Conservation (phyloP, 2,888 invertebrate species). For the Geophilus truncorum region DNA sequence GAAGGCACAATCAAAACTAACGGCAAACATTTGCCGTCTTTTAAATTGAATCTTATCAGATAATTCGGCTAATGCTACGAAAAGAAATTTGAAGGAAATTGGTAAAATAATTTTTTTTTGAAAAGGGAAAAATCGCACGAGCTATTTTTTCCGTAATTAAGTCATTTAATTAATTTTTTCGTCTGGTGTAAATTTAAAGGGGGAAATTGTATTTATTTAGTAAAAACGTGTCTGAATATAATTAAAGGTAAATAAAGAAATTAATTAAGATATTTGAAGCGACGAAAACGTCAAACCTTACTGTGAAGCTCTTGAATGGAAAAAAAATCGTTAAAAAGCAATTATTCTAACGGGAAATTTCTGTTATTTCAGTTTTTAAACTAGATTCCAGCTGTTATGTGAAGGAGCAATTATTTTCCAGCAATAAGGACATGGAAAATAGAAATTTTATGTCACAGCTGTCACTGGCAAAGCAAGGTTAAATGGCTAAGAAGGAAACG, state of each 20-base stretch:
- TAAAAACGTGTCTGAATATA: too few relatives aligned
- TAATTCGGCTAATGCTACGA: not conserved
- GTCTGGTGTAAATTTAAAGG: too few relatives aligned
- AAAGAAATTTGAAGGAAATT: not conserved
- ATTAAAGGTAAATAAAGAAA: too few relatives aligned
- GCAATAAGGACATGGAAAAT: not conserved
- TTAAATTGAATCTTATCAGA: constrained; percentile 25
- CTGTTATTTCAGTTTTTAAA: not conserved
- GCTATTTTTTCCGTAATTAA: too few relatives aligned
- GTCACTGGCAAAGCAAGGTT: not conserved
- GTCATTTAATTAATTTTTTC: too few relatives aligned
- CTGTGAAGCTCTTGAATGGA: too few relatives aligned
- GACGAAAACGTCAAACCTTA: too few relatives aligned
- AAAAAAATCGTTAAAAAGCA: not conserved
- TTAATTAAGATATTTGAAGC: too few relatives aligned
- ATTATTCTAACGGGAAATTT: not conserved
- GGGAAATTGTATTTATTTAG: too few relatives aligned
- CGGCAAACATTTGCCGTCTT: not conserved
- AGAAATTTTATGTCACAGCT: not conserved
- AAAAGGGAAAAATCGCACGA: not conserved
- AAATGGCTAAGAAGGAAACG: not conserved
- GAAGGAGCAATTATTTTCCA: not conserved
- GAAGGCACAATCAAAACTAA: not conserved
- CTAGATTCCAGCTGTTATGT: not conserved
- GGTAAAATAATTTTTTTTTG: not conserved